Base-by-base conservation (phyloP, 2,888 invertebrate genomes). In the Lymantria monacha region DNA sequence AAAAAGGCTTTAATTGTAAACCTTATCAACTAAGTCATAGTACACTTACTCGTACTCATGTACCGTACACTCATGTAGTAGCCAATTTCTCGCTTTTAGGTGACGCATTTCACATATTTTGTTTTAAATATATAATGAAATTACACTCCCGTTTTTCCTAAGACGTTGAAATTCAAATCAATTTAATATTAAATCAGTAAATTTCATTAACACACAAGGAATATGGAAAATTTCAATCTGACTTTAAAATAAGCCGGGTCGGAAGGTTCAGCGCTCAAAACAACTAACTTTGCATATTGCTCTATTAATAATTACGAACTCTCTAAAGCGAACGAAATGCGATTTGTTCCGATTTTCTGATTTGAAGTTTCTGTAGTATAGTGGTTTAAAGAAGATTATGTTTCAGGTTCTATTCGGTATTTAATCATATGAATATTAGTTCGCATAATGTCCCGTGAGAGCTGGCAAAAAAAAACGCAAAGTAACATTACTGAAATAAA, bases 261-360 rank as follows among this genome's bases (percentile, higher is more conserved):
- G 68, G 70, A 77, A 75, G 49, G 44, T 40, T 44, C 45, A 22
- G 12, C 41, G 49, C 54, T 38, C 47, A 55, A 84, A 82, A 86
- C 82, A 82, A 83, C 81, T 77, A 80, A 84, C 78, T 88, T 88
- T 85, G 87, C 88, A 88, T 87, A 88, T 83, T 85, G 76, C 81
- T 72, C 72, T 83, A 79, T 83, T 84, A 83, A 81, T 85, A 84
- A 84, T 84, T 80, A 82, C 71, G 72, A 68, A 68, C 40, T 65
- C 75, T 70, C 58, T 72, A 70, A 68, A 73, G 73, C 76, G 76
- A 51, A 67, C 55, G 52, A 69, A 75, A 83, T 76, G 70, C 76
- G 81, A 84, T 84, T 83, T 77, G 70, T 79, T 73, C 67, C 62
- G 63, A 77, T 75, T 78, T 74, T 66, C 69, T 62, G 69, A 69